These are phyloP conservation scores for Notodonta ziczac DNA, from an alignment of 2,888 invertebrate species.

Conservation along the genomic window DNA sequence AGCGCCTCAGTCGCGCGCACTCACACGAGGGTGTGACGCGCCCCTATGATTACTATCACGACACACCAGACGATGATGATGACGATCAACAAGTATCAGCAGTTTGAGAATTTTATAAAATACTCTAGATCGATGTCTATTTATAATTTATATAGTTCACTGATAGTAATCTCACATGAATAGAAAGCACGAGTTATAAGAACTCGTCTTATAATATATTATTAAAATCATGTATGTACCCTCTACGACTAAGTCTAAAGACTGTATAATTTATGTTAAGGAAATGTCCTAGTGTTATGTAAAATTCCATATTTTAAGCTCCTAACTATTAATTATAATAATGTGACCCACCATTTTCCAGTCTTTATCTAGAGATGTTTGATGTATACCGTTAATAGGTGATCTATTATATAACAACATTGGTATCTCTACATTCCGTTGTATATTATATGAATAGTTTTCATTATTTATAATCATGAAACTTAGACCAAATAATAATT, in stretches of 20 bases:
- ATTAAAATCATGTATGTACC: slow-evolving; percentile 75
- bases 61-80: slow-evolving; percentile 79
- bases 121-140: slow-evolving; percentile 74
- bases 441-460: slow-evolving; percentile 77
- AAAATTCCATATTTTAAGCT: slow-evolving; percentile 71
- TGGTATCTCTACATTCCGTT: slow-evolving; percentile 84
- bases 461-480: slow-evolving; percentile 81
- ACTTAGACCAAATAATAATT: slow-evolving; percentile 85
- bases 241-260: slow-evolving; percentile 81
- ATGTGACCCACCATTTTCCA: slow-evolving; percentile 84
- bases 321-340: slow-evolving; percentile 65
- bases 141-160: slow-evolving; percentile 79
- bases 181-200: slow-evolving; percentile 80
- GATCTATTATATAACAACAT: slow-evolving; percentile 65
- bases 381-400: slow-evolving; percentile 73
- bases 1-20: slow-evolving; percentile 92
- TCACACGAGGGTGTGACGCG: slow-evolving; percentile 94
- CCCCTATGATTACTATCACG: slow-evolving; percentile 88
- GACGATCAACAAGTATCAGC: slow-evolving; percentile 83
- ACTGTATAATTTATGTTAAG: slow-evolving; percentile 81
- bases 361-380: slow-evolving; percentile 78
- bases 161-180: slow-evolving; percentile 81
- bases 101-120: slow-evolving; percentile 65
- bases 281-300: slow-evolving; percentile 81
- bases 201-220: slow-evolving; percentile 67